Evolutionary conservation across 2,888 invertebrate species (phyloP).

Genomic region (Melieria omissa): DNA sequence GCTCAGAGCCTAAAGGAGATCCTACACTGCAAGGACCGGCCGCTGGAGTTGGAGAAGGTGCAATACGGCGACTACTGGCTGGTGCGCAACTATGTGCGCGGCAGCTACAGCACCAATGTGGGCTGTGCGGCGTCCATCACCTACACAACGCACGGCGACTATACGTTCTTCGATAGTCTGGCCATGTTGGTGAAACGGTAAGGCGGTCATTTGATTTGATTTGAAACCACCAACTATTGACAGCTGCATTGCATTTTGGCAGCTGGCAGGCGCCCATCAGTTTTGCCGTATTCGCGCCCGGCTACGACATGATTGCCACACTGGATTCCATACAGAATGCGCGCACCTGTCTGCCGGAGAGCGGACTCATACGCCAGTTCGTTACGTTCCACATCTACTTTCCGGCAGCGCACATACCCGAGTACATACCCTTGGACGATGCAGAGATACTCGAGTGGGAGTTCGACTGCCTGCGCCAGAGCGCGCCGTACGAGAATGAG

Average conservation of each 20-base stretch:
- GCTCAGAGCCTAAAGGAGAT: slow-evolving; percentile 45
- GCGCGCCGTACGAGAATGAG: slow-evolving; percentile 50
- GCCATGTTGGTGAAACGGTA: slow-evolving; percentile 68
- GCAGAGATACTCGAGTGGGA: slow-evolving; percentile 49
- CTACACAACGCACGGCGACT: slow-evolving; percentile 77
- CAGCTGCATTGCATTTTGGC: slow-evolving; percentile 11
- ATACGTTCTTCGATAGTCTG: slow-evolving; percentile 74
- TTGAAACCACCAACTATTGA: neutral
- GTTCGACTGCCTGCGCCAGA: slow-evolving; percentile 43
- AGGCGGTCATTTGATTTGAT: slow-evolving; percentile 31
- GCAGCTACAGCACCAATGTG: slow-evolving; percentile 63
- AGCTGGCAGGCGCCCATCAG: slow-evolving; percentile 76
- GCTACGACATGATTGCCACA: slow-evolving; percentile 71
- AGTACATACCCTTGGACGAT: slow-evolving; percentile 54
- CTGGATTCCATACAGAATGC: slow-evolving; percentile 72
- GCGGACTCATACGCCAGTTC: slow-evolving; percentile 69
- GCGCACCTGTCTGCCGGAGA: slow-evolving; percentile 69
- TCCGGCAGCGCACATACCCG: slow-evolving; percentile 71
- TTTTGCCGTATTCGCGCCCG: slow-evolving; percentile 74
- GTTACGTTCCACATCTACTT: slow-evolving; percentile 77
- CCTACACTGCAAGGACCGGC: slow-evolving; percentile 52
- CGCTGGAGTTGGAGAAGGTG: slow-evolving; percentile 47
- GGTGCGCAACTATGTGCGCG: slow-evolving; percentile 72
- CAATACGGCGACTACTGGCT: slow-evolving; percentile 69
- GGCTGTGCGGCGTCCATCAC: slow-evolving; percentile 74